Conservation (phyloP, 1,140 invertebrate genomes). For the Ceratina japonica region DNA sequence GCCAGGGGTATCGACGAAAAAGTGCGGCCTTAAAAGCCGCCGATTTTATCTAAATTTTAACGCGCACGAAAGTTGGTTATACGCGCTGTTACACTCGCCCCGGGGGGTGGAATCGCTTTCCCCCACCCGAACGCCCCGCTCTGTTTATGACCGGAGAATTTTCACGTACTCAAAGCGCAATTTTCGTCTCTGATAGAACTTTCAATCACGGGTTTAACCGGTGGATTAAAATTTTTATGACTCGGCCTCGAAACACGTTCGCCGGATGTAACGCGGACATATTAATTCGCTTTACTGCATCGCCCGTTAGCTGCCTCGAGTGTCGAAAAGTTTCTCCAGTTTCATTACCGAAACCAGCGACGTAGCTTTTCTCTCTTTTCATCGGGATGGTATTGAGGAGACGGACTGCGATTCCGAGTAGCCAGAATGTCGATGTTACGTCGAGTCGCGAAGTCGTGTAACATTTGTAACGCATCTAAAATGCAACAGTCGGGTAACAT, state of each 20-base stretch:
- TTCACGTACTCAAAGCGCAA: background rate
- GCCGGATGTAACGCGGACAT: background rate
- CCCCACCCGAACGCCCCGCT: too few species aligned
- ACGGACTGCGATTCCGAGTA: too few species aligned
- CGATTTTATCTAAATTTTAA: slow-evolving; percentile 47
- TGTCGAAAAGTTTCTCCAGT: background rate
- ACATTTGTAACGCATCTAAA: too few species aligned
- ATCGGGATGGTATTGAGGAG: too few species aligned
- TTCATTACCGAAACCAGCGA: background rate
- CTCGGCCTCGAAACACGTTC: background rate
- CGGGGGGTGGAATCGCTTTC: too few species aligned
- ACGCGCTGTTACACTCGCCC: background rate
- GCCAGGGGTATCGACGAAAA: slow-evolving; percentile 20
- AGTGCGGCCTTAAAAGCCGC: slow-evolving; percentile 16
- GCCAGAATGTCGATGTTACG: too few species aligned
- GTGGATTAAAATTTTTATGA: slow-evolving; percentile 25
- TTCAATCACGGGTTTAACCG: slow-evolving; percentile 31
- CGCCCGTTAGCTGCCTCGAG: background rate
- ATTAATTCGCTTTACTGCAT: slow-evolving; percentile 17
- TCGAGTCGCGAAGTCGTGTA: too few species aligned
- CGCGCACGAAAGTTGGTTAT: slow-evolving; percentile 22
- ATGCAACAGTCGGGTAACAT: too few species aligned
- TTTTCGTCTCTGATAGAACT: slow-evolving; percentile 7
- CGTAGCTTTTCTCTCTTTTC: background rate
- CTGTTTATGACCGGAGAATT: slow-evolving; percentile 29